Evolutionary conservation across 2,113 vertebrate species (phyloP).

Genomic region (Macrotis lagotis): DNA sequence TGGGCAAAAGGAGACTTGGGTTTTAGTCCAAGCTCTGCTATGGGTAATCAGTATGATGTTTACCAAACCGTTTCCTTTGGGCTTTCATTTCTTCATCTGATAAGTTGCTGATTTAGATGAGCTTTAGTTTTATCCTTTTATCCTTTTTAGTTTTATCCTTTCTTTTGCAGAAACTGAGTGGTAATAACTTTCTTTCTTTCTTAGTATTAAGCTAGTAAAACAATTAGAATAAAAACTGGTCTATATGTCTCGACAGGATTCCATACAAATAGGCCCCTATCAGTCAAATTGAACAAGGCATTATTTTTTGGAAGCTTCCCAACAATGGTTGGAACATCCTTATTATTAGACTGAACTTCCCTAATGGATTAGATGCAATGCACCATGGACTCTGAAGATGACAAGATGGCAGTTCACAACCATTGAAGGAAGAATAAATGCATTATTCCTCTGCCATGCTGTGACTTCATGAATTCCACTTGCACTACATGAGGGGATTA

Average conservation of each 20-base stretch:
- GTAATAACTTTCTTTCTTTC: conserved; percentile 21
- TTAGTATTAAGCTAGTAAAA: conserved; percentile 44
- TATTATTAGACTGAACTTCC: conserved; percentile 64
- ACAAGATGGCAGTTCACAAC: conserved; percentile 69
- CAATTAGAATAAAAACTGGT: conserved; percentile 38
- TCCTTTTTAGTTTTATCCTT: neutral
- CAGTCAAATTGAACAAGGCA: conserved; percentile 31
- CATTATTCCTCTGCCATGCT: conserved; percentile 54
- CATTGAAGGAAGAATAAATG: conserved; percentile 60
- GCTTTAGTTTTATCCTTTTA: neutral
- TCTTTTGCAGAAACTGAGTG: conserved; percentile 12
- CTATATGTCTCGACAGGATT: conserved; percentile 36
- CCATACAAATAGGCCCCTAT: neutral
- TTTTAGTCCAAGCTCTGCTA: neutral
- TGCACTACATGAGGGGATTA: conserved; percentile 53
- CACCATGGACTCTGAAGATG: conserved; percentile 69
- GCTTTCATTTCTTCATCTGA: neutral
- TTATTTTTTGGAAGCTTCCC: conserved; percentile 68
- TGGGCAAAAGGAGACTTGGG: neutral
- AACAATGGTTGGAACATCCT: conserved; percentile 51
- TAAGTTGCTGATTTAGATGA: neutral
- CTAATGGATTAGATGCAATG: conserved; percentile 69
- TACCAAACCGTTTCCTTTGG: neutral
- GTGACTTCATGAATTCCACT: conserved; percentile 61
- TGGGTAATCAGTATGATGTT: neutral